These are phyloP conservation scores for Drosophila austrosaltans DNA, from an alignment of 2,888 invertebrate species.

Conservation along the genomic window DNA sequence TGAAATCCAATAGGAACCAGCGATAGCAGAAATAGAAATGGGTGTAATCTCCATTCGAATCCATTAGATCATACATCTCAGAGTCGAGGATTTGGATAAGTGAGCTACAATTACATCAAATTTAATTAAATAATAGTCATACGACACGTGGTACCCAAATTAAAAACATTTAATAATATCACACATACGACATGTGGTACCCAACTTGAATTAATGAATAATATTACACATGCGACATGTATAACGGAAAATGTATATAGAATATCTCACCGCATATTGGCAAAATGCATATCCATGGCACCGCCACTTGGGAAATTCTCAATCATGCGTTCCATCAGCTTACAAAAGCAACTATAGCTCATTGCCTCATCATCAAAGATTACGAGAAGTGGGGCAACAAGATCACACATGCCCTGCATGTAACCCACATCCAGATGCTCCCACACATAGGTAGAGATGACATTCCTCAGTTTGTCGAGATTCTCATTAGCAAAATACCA, in stretches of 20 bases:
- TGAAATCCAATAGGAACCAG: slow-evolving; percentile 98
- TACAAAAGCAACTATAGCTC: slow-evolving; percentile 95
- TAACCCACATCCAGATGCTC: slow-evolving; percentile 97
- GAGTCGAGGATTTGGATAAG: slow-evolving; percentile 95
- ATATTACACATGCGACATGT: slow-evolving; percentile 93
- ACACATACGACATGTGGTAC: not conserved
- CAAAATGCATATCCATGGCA: slow-evolving; percentile 98
- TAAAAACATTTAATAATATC: too few relatives aligned
- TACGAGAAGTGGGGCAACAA: slow-evolving; percentile 95
- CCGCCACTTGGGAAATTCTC: slow-evolving; percentile 96
- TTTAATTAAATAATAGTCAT: not conserved
- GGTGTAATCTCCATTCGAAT: slow-evolving; percentile 97
- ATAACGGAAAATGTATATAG: not conserved
- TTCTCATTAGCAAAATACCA: slow-evolving; percentile 95
- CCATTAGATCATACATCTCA: slow-evolving; percentile 97
- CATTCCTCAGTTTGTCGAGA: slow-evolving; percentile 94
- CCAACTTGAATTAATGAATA: not conserved
- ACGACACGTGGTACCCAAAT: not conserved
- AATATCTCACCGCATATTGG: slow-evolving; percentile 91
- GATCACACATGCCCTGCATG: slow-evolving; percentile 99
- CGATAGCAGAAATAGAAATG: slow-evolving; percentile 99
- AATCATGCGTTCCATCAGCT: slow-evolving; percentile 94
- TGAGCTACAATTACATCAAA: slow-evolving; percentile 84
- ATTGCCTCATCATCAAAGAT: slow-evolving; percentile 96
- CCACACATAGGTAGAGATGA: slow-evolving; percentile 99